Base-by-base conservation (phyloP, 1,140 invertebrate genomes). In the Hestina assimilis region DNA sequence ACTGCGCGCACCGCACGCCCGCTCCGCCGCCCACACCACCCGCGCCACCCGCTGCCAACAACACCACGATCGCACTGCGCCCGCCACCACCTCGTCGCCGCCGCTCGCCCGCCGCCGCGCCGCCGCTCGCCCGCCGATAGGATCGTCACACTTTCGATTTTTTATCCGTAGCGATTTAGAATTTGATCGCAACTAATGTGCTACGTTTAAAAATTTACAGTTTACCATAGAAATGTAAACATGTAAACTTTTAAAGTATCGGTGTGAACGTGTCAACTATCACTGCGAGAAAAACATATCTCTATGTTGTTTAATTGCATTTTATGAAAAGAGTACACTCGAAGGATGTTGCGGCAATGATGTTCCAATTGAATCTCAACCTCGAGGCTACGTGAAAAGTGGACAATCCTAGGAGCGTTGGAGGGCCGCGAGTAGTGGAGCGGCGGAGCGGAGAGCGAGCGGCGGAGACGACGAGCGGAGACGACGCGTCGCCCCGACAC, bases 1-100 rank as follows among this genome's bases (percentile, higher is more conserved):
- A 94, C 89, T 93, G 92, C 79, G 91, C 92, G 90, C 94, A 70
- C 67, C 80, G 66, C 63, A 69, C 71, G 59, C 69, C 65, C 66
- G 59, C 64, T 9, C 24, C 60, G 45, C 55, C 72, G 47, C 54
- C 62, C 59, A 45, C 57, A 23, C 57, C 65, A 47, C 63, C 63
- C 59, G 48, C 57, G 56, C 59, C 74, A 63, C 69, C 68, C 75
- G 76, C 80, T 83, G 81, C 77, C 81, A 82, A 80, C 79, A 80
- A 82, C 79, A 82, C 79, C 79, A 82, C 75, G 75, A 69, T 77
- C 79, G 78, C 79, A 79, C 74, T 68, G 56, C 61, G 65, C 75
- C 63, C 60, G 63, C 54, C 60, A 65, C 61, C 63, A 40, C 65
- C 62, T 64, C 35, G 56, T 61, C 41, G 47, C 63, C 63, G 66